These are phyloP conservation scores for crab-eating macaque (Macaca fascicularis) DNA, from an alignment of 2,113 vertebrate species.

Conservation along the genomic window DNA sequence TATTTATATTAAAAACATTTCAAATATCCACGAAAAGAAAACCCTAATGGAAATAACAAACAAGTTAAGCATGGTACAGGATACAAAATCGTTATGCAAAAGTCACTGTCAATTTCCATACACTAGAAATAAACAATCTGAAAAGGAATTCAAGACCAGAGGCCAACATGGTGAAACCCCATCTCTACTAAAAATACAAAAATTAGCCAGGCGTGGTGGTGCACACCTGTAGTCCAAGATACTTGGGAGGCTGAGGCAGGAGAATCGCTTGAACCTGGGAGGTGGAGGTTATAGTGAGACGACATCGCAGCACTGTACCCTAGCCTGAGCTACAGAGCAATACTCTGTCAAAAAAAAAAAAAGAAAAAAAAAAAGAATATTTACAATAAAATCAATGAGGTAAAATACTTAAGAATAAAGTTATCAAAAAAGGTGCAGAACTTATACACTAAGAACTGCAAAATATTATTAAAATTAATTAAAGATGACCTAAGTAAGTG, in stretches of 20 bases:
- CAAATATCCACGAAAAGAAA: neutral
- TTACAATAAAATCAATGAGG: neutral
- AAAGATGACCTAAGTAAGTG: neutral
- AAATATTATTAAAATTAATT: neutral
- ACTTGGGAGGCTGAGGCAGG: too few relatives aligned
- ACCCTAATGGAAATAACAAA: neutral
- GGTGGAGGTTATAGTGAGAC: too few relatives aligned
- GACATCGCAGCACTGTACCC: rapidly evolving
- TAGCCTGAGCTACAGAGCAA: too few relatives aligned
- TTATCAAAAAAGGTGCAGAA: neutral
- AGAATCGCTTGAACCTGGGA: too few relatives aligned
- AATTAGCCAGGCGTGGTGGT: too few relatives aligned
- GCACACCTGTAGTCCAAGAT: too few relatives aligned
- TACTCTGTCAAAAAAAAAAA: too few relatives aligned
- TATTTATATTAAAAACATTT: neutral
- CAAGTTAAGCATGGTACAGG: neutral
- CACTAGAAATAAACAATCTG: neutral
- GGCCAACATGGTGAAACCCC: too few relatives aligned
- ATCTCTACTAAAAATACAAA: too few relatives aligned
- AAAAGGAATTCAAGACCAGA: neutral
- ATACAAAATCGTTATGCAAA: neutral
- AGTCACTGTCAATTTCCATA: neutral
- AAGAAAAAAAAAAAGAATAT: neutral
- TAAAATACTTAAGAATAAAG: neutral
- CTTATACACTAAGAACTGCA: neutral